A percentile compares a stretch with the other conserved stretches of the same genome.
phyloP scores from a whole-genome alignment of 2,113 vertebrate species.

The Caranx melampygus region DNA sequence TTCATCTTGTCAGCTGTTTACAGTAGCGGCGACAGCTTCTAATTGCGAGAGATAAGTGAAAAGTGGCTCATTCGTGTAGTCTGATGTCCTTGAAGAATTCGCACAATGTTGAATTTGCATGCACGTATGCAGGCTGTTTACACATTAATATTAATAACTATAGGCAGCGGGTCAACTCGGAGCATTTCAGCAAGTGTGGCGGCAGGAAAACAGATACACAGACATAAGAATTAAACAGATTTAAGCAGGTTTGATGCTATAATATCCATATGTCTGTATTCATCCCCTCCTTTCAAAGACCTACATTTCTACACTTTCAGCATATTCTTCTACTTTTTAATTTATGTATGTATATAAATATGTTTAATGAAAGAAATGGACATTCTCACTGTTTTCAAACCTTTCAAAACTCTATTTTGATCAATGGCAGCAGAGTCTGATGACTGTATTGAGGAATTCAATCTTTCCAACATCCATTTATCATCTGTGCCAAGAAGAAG shows the following conservation, averaged over 20 bases:
- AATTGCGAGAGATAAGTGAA: conserved; percentile 21
- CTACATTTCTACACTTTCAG: not conserved
- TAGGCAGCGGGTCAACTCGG: not conserved
- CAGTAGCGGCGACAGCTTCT: not conserved
- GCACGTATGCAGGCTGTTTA: conserved; percentile 17
- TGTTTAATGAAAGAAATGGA: not conserved
- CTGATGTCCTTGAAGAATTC: conserved; percentile 28
- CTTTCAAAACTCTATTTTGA: not conserved
- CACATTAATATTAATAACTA: conserved; percentile 26
- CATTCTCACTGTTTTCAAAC: not conserved
- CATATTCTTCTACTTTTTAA: not conserved
- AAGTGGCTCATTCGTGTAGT: conserved; percentile 23
- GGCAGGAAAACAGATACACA: conserved; percentile 12
- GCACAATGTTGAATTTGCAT: conserved; percentile 30
- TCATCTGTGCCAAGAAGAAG: conserved; percentile 4
- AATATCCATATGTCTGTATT: not conserved
- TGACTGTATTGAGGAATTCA: conserved; percentile 7
- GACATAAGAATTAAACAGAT: not conserved
- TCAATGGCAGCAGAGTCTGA: not conserved
- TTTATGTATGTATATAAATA: not conserved
- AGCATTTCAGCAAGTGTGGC: not conserved
- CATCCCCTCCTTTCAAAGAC: not conserved
- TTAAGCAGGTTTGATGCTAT: conserved; percentile 13
- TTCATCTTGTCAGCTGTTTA: conserved; percentile 21
- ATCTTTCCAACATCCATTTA: not conserved